Evolutionary conservation across 2,888 invertebrate genomes (phyloP).

Genomic region (Caenorhabditis virilis): DNA sequence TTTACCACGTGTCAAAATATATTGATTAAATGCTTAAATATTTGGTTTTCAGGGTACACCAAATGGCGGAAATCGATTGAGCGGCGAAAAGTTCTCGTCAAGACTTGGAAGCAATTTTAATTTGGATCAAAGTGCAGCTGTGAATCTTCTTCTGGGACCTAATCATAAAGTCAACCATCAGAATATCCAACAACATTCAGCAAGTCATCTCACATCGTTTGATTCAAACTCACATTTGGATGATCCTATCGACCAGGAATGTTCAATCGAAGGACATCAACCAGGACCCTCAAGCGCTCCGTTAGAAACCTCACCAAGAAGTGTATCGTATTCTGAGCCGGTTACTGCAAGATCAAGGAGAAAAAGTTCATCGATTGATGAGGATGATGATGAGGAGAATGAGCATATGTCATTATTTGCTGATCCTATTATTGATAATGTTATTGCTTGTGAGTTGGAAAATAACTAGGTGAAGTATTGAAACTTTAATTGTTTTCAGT

Average conservation of each 20-base stretch:
- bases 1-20: too few relatives aligned
- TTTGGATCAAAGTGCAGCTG: constrained; percentile 33
- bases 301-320: background rate
- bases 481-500: constrained; percentile 41
- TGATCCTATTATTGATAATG: constrained; percentile 47
- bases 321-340: background rate
- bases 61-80: too few relatives aligned
- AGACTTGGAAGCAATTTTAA: constrained; percentile 48
- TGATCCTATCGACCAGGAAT: constrained; percentile 1
- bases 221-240: constrained; percentile 20
- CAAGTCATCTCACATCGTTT: background rate
- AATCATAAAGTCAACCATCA: constrained; percentile 5
- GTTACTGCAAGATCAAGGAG: background rate
- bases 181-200: background rate
- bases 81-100: constrained; percentile 44
- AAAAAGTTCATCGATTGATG: constrained; percentile 26
- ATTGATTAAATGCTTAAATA: too few relatives aligned
- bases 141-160: constrained; percentile 26
- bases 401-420: constrained; percentile 29
- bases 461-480: background rate
- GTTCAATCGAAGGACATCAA: background rate
- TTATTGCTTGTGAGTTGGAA: constrained; percentile 43
- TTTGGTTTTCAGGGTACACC: too few relatives aligned
- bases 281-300: too few relatives aligned
- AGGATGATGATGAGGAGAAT: constrained; percentile 32